Evolutionary conservation across 2,888 invertebrate genomes (phyloP).

Genomic region (Suillia variegata): DNA sequence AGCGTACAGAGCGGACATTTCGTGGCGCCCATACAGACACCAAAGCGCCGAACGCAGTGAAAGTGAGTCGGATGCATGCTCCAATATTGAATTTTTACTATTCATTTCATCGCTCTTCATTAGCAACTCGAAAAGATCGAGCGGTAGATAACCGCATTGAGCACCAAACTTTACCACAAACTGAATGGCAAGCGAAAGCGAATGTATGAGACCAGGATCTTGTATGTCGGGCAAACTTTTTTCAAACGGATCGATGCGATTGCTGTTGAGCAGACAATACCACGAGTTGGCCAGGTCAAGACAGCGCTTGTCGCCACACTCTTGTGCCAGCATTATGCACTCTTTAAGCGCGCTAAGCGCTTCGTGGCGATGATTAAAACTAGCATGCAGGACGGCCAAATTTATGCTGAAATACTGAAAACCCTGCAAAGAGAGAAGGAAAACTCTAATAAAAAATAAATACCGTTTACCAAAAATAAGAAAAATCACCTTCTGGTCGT

Average conservation of each 20-base stretch:
- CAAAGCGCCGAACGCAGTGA: constrained; percentile 85
- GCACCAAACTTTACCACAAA: constrained; percentile 80
- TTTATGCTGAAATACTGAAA: constrained; percentile 91
- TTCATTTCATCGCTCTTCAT: constrained; percentile 85
- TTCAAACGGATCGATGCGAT: constrained; percentile 69
- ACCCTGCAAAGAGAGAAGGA: constrained; percentile 60
- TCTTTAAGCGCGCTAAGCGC: constrained; percentile 83
- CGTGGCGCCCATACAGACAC: constrained; percentile 86
- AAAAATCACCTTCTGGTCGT: constrained; percentile 63
- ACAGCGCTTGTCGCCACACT: constrained; percentile 84
- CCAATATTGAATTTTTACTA: constrained; percentile 81
- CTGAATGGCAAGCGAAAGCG: constrained; percentile 75
- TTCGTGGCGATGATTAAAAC: constrained; percentile 75
- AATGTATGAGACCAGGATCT: constrained; percentile 72
- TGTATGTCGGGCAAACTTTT: constrained; percentile 72
- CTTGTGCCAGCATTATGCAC: constrained; percentile 85
- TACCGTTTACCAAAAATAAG: too few relatives aligned
- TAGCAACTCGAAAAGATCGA: constrained; percentile 69
- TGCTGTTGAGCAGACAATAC: constrained; percentile 68
- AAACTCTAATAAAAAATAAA: constrained; percentile 39
- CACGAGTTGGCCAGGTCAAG: constrained; percentile 85
- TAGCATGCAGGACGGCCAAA: constrained; percentile 84
- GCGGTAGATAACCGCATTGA: constrained; percentile 55
- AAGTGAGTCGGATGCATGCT: constrained; percentile 79
- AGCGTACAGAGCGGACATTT: constrained; percentile 80